These are phyloP conservation scores for Cyanoderma ruficeps DNA, from an alignment of 2,113 vertebrate species.

Conservation along the genomic window DNA sequence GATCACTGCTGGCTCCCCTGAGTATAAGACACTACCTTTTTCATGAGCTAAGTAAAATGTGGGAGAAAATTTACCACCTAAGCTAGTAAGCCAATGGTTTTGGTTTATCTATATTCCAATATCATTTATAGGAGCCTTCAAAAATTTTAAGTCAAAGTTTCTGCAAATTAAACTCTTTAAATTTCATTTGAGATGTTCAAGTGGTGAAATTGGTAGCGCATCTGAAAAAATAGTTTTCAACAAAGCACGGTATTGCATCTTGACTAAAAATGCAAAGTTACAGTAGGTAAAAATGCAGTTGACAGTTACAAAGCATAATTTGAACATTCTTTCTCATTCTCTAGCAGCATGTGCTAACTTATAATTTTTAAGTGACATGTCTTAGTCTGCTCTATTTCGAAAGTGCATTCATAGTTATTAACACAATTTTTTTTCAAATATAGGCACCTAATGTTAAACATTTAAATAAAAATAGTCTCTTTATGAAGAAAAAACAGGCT, in stretches of 20 bases:
- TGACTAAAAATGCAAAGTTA: background rate
- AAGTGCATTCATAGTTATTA: background rate
- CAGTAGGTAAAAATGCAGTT: background rate
- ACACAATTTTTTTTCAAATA: background rate
- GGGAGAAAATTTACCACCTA: background rate
- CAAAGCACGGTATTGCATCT: background rate
- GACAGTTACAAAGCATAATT: background rate
- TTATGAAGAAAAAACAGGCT: background rate
- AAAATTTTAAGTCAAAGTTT: background rate
- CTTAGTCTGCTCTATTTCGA: background rate
- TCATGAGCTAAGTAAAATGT: background rate
- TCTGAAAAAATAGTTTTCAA: background rate
- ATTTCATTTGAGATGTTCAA: background rate
- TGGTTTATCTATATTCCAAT: background rate
- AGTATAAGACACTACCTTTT: background rate
- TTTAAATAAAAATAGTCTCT: background rate
- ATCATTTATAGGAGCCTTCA: background rate
- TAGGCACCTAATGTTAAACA: background rate
- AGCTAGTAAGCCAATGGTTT: background rate
- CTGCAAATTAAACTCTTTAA: background rate
- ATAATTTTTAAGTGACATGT: background rate
- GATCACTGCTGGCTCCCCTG: background rate
- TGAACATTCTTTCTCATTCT: background rate
- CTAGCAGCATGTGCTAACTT: background rate
- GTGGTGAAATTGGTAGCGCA: background rate